phyloP scores from a whole-genome alignment of 2,113 vertebrate genomes.

The Callaeas wilsoni region DNA sequence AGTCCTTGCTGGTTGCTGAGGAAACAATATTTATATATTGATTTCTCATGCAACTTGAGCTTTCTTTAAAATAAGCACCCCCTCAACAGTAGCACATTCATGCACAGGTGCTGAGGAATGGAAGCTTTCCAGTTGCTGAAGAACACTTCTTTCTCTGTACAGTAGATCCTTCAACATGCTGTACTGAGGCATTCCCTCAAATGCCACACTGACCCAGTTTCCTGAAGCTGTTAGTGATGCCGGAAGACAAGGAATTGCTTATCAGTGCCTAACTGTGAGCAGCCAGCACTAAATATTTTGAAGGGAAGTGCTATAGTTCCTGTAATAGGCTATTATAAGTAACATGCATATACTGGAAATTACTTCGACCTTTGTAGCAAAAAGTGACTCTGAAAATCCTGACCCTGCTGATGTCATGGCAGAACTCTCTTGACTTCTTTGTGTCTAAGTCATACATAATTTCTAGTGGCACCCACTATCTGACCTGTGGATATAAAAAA shows the following conservation, averaged over 20 bases:
- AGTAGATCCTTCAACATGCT: not conserved
- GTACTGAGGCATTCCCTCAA: not conserved
- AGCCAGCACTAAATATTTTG: not conserved
- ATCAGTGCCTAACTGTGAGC: not conserved
- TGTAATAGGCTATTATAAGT: not conserved
- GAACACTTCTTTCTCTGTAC: not conserved
- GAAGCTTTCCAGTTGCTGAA: not conserved
- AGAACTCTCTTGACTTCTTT: not conserved
- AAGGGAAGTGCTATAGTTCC: not conserved
- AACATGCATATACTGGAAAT: not conserved
- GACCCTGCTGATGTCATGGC: not conserved
- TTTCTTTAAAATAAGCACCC: not conserved
- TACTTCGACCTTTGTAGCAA: not conserved
- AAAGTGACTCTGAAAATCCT: not conserved
- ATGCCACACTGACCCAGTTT: slow-evolving; percentile 49
- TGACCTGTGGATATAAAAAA: not conserved
- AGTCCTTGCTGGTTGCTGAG: not conserved
- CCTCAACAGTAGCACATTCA: not conserved
- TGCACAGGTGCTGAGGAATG: not conserved
- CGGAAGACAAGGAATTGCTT: slow-evolving; percentile 4
- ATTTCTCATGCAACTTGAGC: not conserved
- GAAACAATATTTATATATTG: slow-evolving; percentile 6
- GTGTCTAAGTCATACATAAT: not conserved
- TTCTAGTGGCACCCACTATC: not conserved
- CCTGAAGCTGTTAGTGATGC: not conserved